Percentiles rank a stretch among this genome's conserved stretches.
phyloP scores from a whole-genome alignment of 1,140 invertebrate species.

The Trichogramma pretiosum region DNA sequence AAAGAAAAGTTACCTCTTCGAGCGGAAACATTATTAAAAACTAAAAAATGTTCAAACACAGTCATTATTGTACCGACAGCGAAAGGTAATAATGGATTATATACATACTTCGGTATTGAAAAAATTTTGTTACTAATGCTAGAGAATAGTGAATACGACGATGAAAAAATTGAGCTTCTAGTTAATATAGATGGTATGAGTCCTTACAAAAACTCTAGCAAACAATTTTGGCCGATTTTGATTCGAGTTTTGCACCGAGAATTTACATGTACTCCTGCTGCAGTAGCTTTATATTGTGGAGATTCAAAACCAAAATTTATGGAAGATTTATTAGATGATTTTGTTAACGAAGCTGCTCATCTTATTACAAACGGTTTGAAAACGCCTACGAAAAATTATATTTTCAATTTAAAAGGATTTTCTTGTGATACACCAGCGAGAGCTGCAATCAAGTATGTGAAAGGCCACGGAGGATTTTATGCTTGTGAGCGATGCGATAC shows the following conservation, averaged over 20 bases:
- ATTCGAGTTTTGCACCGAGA: background rate
- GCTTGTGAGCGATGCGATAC: slow-evolving; percentile 22
- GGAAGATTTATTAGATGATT: slow-evolving; percentile 16
- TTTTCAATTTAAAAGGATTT: slow-evolving; percentile 15
- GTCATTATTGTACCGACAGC: background rate
- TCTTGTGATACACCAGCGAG: slow-evolving; percentile 20
- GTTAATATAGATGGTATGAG: background rate
- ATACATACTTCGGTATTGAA: slow-evolving; percentile 7
- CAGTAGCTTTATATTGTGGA: slow-evolving; percentile 15
- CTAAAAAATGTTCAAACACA: background rate
- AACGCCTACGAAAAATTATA: background rate
- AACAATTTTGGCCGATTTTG: background rate
- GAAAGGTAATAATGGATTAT: background rate
- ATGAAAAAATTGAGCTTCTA: background rate
- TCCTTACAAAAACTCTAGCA: background rate
- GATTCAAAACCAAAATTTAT: slow-evolving; percentile 13
- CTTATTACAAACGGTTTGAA: background rate
- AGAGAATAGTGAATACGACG: background rate
- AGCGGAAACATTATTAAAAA: background rate
- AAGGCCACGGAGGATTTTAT: slow-evolving; percentile 20
- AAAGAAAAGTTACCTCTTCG: background rate
- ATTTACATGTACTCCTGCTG: background rate
- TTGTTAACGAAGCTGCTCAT: slow-evolving; percentile 13
- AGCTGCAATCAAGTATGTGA: slow-evolving; percentile 20
- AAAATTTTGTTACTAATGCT: background rate